Evolutionary conservation across 2,113 vertebrate genomes (phyloP), one percentile per base, ranked within the genome.

Genomic region (Chionis minor): DNA sequence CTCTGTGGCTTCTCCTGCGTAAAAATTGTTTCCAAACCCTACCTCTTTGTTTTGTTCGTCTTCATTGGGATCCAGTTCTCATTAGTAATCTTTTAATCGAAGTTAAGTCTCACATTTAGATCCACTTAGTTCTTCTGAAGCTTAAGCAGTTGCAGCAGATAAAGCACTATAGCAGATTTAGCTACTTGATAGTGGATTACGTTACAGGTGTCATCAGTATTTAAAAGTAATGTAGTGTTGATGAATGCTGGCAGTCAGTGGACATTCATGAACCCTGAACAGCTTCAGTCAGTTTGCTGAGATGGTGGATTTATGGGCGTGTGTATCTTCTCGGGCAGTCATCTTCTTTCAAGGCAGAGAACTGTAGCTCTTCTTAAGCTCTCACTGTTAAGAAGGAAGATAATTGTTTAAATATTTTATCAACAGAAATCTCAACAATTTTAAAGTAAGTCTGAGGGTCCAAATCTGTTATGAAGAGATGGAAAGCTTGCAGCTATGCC

Each of bases 71-170:
- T 26, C 13, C 19, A 49, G 2, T 82, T 85, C 20, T 92, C n/a
- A 70, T 80, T 62, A 72, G 28, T 59, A 55, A 58, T 70, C 59
- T 94, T 45, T n/a, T 92, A 73, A 51, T 27, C 87, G 81, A 65
- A 75, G 28, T 20, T 26, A 24, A 86, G 42, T 82, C 66, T 91
- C 0, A 0, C 40, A 5, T 72, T 91, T 92, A 69, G 73, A 90
- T 77, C 49, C 66, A n/a, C 54, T 90, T 91, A 86, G 65, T 82
- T 87, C 35, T 89, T 69, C 47, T 79, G 71, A 65, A 80, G 81
- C 62, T 89, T 82, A 91, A 87, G 67, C 30, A 73, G 14, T n/a
- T 85, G 47, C 45, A 88, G 71, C 63, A 69, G 63, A 66, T 92
- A 32, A 90, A 86, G 42, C 24, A 28, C 9, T 44, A 3, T 5